phyloP scores from a whole-genome alignment of 1,140 invertebrate species.

The Solenopsis invicta region DNA sequence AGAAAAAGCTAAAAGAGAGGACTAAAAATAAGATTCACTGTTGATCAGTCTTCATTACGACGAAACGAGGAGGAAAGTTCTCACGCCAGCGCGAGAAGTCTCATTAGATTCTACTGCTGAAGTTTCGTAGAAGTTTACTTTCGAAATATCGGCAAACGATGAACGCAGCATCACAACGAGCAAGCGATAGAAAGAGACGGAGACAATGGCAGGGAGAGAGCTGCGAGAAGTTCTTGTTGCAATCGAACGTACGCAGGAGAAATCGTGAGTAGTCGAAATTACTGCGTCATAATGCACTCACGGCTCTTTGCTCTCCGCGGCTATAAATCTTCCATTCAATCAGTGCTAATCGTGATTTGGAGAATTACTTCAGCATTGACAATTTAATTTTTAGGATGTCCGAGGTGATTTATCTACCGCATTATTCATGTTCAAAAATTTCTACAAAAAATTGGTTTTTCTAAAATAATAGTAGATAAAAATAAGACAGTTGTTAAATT shows the following conservation, averaged over 20 bases:
- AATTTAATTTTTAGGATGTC: constrained; percentile 7
- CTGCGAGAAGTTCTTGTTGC: constrained; percentile 62
- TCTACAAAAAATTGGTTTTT: neutral
- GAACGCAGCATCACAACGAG: constrained; percentile 71
- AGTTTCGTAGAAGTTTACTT: constrained; percentile 72
- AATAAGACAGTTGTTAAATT: neutral
- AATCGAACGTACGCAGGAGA: constrained; percentile 56
- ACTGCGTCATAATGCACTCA: constrained; percentile 46
- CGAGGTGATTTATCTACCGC: neutral
- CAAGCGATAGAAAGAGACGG: constrained; percentile 12
- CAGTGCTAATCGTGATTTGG: constrained; percentile 25
- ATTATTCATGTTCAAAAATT: neutral
- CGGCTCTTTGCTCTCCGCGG: constrained; percentile 43
- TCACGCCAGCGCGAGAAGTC: constrained; percentile 40
- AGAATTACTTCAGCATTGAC: neutral
- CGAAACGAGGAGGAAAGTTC: constrained; percentile 42
- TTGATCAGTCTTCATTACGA: constrained; percentile 59
- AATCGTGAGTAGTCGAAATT: constrained; percentile 72
- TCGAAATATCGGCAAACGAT: constrained; percentile 75
- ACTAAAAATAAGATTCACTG: constrained; percentile 50
- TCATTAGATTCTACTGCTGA: constrained; percentile 74
- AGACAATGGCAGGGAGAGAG: neutral
- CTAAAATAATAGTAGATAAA: neutral
- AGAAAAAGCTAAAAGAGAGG: constrained; percentile 32
- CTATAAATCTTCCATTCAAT: constrained; percentile 35